These are phyloP conservation scores for Aotus griseimembra DNA, from an alignment of 2,797 vertebrate genomes.

Conservation along the genomic window DNA sequence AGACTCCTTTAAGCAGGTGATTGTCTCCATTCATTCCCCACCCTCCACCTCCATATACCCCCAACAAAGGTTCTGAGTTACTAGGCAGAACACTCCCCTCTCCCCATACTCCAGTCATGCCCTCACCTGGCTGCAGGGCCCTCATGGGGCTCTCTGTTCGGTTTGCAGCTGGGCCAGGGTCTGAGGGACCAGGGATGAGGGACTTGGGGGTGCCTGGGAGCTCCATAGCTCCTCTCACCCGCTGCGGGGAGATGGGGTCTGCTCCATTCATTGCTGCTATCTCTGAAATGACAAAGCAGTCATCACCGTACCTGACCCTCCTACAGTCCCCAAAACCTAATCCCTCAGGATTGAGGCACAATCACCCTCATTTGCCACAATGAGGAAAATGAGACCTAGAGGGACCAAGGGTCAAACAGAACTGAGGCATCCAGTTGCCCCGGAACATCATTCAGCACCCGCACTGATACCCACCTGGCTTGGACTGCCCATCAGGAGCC, in stretches of 20 bases:
- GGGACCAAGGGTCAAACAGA: neutral
- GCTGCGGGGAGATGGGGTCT: slow-evolving; percentile 80
- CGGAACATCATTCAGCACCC: accelerated
- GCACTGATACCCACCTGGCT: slow-evolving; percentile 79
- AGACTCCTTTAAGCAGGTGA: neutral
- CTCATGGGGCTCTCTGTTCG: slow-evolving; percentile 68
- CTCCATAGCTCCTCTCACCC: slow-evolving; percentile 82
- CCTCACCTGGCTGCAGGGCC: slow-evolving; percentile 75
- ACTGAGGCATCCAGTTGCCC: neutral
- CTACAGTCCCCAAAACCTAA: neutral
- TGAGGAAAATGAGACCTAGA: neutral
- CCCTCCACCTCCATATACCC: neutral
- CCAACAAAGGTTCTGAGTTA: neutral
- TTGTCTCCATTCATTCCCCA: neutral
- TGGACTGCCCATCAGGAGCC: neutral
- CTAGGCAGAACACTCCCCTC: neutral
- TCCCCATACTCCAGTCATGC: neutral
- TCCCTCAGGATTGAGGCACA: neutral
- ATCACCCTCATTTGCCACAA: neutral
- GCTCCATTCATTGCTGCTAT: slow-evolving; percentile 62
- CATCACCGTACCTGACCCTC: neutral
- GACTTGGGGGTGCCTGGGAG: slow-evolving; percentile 52
- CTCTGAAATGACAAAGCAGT: slow-evolving; percentile 75
- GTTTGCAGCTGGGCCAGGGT: slow-evolving; percentile 59
- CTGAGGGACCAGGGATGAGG: slow-evolving; percentile 56